A percentile compares a stretch with the other conserved stretches of the same genome.
phyloP scores from a whole-genome alignment of 2,797 vertebrate genomes.

The Spinus olivaceus region DNA sequence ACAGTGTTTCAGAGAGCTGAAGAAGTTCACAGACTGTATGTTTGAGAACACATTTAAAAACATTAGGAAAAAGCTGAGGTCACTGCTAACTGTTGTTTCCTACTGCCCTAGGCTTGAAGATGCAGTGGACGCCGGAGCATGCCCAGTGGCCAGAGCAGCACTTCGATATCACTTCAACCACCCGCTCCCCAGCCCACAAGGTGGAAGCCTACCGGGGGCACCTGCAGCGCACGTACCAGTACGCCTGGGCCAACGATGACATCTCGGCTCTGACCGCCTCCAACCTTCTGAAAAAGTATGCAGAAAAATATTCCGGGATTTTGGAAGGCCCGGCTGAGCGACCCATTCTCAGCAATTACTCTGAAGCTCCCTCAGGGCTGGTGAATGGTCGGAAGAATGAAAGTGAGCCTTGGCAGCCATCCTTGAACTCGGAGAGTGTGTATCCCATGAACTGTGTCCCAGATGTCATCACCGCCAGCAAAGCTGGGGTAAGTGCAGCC shows the following conservation, averaged over 20 bases:
- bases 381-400: conserved; percentile 95
- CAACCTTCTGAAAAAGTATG: conserved; percentile 98
- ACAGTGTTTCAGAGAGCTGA: not conserved
- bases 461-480: conserved; percentile 93
- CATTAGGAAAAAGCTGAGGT: not conserved
- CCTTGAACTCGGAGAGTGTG: conserved; percentile 86
- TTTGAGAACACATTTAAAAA: conserved; percentile 6
- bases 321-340: conserved; percentile 93
- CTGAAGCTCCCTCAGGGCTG: conserved; percentile 86
- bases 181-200: conserved; percentile 98
- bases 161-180: conserved; percentile 98
- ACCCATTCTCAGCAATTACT: conserved; percentile 91
- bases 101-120: conserved; percentile 92
- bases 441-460: conserved; percentile 98
- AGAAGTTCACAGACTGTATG: not conserved
- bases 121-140: conserved; percentile 99
- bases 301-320: conserved; percentile 98
- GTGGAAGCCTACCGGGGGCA: conserved; percentile 97
- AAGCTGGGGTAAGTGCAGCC: conserved; percentile 91
- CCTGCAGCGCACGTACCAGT: conserved; percentile 97
- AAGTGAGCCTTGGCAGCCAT: conserved; percentile 91
- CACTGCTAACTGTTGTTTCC: conserved; percentile 33
- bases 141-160: conserved; percentile 99
- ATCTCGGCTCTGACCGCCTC: conserved; percentile 98
- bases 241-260: conserved; percentile 98